These are phyloP conservation scores for Chrysolina americana DNA, from an alignment of 2,888 invertebrate genomes.

Conservation along the genomic window DNA sequence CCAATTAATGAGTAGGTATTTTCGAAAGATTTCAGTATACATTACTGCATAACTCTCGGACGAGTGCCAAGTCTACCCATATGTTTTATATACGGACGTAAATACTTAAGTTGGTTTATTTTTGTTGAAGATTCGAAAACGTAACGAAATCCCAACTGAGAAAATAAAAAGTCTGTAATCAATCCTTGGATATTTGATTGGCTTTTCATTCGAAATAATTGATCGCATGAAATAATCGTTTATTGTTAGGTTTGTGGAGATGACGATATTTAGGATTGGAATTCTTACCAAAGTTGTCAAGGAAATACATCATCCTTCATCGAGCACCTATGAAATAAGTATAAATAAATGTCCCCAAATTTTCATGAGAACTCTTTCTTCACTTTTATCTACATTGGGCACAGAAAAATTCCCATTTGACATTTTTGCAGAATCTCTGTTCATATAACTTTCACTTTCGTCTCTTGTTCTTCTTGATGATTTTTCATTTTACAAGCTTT, in stretches of 20 bases:
- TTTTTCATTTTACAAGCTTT: no score
- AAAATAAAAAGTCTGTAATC: constrained; percentile 17
- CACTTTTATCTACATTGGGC: no score
- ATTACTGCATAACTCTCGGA: constrained; percentile 37
- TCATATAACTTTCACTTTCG: no score
- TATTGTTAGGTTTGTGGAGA: background rate
- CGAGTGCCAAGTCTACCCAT: constrained; percentile 32
- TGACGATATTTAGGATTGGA: background rate
- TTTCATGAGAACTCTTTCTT: no score
- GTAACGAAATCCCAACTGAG: constrained; percentile 20
- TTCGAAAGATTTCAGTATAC: constrained; percentile 22
- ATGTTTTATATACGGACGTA: constrained; percentile 32
- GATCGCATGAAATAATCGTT: background rate
- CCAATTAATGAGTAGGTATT: constrained; percentile 19
- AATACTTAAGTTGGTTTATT: constrained; percentile 37
- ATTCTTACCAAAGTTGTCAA: no score
- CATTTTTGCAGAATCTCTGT: no score
- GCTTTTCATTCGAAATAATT: background rate
- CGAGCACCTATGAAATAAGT: no score
- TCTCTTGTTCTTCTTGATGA: no score
- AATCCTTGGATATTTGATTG: constrained; percentile 12
- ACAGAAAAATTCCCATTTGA: no score
- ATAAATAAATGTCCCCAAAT: no score
- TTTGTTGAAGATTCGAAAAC: constrained; percentile 27
- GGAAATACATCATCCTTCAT: no score